Evolutionary conservation across 2,113 vertebrate species (phyloP).

Genomic region (Podarcis raffonei): DNA sequence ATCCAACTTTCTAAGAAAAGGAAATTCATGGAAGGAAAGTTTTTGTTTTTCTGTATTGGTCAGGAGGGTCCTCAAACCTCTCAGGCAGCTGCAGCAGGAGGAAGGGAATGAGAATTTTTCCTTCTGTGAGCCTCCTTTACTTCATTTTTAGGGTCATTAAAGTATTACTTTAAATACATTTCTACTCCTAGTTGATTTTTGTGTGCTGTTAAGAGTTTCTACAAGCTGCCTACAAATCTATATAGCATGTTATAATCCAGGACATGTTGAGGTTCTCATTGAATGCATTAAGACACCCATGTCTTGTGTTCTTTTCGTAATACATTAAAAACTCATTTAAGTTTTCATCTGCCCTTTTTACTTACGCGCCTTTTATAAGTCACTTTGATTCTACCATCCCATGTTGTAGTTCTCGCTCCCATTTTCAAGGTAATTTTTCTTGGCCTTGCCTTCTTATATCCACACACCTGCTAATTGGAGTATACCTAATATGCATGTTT

Average conservation of each 20-base stretch:
- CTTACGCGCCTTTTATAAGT: background rate
- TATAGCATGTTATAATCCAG: background rate
- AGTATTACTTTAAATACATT: background rate
- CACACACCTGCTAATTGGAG: conserved; percentile 18
- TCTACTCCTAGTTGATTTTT: background rate
- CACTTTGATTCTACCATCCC: conserved; percentile 12
- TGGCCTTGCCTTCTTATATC: background rate
- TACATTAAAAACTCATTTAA: background rate
- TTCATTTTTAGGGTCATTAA: background rate
- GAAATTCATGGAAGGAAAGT: no score
- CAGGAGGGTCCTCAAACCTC: background rate
- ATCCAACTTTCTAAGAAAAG: no score
- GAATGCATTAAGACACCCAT: background rate
- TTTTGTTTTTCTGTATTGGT: no score
- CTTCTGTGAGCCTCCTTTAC: background rate
- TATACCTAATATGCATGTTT: conserved; percentile 11
- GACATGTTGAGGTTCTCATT: background rate
- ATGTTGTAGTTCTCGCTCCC: conserved; percentile 36
- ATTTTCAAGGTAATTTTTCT: background rate
- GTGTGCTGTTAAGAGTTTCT: background rate
- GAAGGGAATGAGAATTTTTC: background rate
- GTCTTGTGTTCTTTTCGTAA: background rate
- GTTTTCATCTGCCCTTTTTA: background rate
- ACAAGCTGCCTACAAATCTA: background rate
- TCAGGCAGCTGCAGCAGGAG: background rate